Conservation (phyloP, 2,888 invertebrate species). For the Limnephilus marmoratus region DNA sequence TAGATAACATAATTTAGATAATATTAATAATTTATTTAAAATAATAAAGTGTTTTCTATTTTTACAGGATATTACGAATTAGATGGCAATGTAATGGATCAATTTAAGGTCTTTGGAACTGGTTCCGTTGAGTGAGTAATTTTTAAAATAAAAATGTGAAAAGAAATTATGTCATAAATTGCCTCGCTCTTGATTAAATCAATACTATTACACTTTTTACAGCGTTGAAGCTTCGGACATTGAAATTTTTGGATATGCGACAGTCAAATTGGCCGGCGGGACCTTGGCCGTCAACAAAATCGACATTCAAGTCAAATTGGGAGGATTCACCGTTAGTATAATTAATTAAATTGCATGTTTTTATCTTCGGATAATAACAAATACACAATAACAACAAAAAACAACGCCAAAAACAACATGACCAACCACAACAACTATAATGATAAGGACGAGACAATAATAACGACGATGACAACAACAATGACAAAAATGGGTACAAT, state of each 20-base stretch:
- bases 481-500: no score
- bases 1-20: no score
- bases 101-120: constrained; percentile 54
- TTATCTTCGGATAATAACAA: no score
- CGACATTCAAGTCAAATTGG: constrained; percentile 48
- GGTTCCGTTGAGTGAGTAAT: constrained; percentile 55
- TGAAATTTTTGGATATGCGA: constrained; percentile 44
- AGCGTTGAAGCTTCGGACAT: constrained; percentile 52
- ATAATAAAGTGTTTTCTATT: not conserved
- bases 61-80: constrained; percentile 57
- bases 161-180: no score
- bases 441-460: no score
- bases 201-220: constrained; percentile 15
- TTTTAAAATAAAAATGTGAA: no score
- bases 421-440: no score
- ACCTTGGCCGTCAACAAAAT: constrained; percentile 53
- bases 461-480: no score
- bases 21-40: no score
- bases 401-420: no score
- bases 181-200: not conserved
- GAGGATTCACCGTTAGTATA: constrained; percentile 51
- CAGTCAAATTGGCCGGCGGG: constrained; percentile 28
- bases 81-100: constrained; percentile 45
- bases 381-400: no score
- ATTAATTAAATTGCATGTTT: not conserved